These are phyloP conservation scores for Scaptomyza caliginosa DNA, from an alignment of 2,888 invertebrate species.

Conservation along the genomic window DNA sequence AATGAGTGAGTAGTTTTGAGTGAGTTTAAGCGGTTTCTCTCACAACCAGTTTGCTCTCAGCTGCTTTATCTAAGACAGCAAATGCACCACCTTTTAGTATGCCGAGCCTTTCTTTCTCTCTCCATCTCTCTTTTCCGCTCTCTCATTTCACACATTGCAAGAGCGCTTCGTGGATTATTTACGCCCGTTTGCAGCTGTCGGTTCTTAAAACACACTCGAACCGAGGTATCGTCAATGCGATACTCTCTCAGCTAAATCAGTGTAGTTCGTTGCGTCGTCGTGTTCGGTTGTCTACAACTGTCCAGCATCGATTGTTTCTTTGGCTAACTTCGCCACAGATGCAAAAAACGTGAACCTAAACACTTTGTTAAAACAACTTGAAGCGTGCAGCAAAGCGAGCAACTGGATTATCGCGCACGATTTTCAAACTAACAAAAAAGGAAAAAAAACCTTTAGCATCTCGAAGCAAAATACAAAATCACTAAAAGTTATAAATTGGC, in stretches of 20 bases:
- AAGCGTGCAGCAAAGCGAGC: constrained; percentile 82
- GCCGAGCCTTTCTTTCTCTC: constrained; percentile 17
- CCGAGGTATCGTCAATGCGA: constrained; percentile 80
- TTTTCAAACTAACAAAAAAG: constrained; percentile 40
- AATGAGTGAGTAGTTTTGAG: constrained; percentile 60
- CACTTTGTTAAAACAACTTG: constrained; percentile 61
- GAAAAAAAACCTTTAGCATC: constrained; percentile 15
- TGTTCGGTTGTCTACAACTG: constrained; percentile 74
- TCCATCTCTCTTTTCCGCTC: constrained; percentile 5
- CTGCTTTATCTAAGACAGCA: constrained; percentile 32
- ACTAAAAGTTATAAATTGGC: constrained; percentile 56
- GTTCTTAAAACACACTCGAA: constrained; percentile 31
- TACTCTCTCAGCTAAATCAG: constrained; percentile 72
- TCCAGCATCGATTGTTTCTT: constrained; percentile 38
- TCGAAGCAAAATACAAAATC: constrained; percentile 9
- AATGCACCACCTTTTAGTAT: constrained; percentile 1
- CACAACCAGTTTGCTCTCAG: constrained; percentile 41
- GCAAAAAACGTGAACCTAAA: constrained; percentile 63
- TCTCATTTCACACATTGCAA: constrained; percentile 29
- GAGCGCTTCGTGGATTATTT: constrained; percentile 62
- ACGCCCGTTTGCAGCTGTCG: constrained; percentile 66
- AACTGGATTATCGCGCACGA: constrained; percentile 83
- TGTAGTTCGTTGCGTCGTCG: constrained; percentile 82
- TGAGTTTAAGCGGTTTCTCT: constrained; percentile 18
- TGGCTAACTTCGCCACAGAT: constrained; percentile 32